A percentile compares a stretch with the other conserved stretches of the same genome.
Conservation (phyloP, 2,888 invertebrate species). For the Falcaria lacertinaria region DNA sequence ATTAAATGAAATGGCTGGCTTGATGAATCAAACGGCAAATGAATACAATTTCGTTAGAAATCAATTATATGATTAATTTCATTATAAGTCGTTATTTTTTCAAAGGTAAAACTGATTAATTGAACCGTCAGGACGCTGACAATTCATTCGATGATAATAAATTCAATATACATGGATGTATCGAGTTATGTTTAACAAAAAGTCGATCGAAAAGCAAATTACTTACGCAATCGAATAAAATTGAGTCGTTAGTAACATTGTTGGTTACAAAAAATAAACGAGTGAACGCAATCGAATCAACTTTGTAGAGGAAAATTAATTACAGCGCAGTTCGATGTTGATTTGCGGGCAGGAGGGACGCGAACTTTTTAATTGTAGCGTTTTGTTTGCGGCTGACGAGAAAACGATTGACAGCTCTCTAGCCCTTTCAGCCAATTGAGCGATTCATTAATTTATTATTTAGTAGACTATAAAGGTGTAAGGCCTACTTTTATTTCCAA, state of each 20-base stretch:
- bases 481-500: too few species aligned
- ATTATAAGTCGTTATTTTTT: slow-evolving; percentile 31
- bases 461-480: too few species aligned
- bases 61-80: slow-evolving; percentile 37
- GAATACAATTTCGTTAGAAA: slow-evolving; percentile 26
- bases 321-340: slow-evolving; percentile 26
- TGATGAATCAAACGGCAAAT: slow-evolving; percentile 12
- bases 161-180: neutral
- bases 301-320: slow-evolving; percentile 48
- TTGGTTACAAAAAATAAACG: slow-evolving; percentile 38
- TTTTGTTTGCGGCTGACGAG: neutral
- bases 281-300: slow-evolving; percentile 42
- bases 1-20: too few species aligned
- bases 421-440: too few species aligned
- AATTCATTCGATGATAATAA: neutral
- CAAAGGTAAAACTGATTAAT: slow-evolving; percentile 33
- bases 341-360: slow-evolving; percentile 11
- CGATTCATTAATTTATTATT: too few species aligned
- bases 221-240: slow-evolving; percentile 40
- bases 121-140: slow-evolving; percentile 16
- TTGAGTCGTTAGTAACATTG: slow-evolving; percentile 52
- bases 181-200: slow-evolving; percentile 27
- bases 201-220: slow-evolving; percentile 55
- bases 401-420: neutral
- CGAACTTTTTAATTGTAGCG: neutral